Percentiles rank a stretch among this genome's conserved stretches.
phyloP scores from a whole-genome alignment of 2,888 invertebrate genomes.

The Plebejus argus region DNA sequence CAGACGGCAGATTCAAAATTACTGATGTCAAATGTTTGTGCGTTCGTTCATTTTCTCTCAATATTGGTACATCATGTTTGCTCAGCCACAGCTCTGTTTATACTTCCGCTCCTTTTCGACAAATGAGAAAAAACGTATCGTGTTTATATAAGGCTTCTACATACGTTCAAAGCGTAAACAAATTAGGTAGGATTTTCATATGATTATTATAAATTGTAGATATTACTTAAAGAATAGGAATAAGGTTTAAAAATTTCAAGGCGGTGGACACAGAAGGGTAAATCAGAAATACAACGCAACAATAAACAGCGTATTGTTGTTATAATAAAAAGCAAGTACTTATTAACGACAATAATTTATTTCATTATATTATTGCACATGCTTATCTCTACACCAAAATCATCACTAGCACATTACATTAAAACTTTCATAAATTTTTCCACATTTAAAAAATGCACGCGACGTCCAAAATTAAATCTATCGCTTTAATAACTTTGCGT shows the following conservation, averaged over 20 bases:
- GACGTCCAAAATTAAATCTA: conserved; percentile 14
- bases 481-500: conserved; percentile 24
- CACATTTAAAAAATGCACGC: conserved; percentile 6
- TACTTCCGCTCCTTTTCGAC: conserved; percentile 22
- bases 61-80: conserved; percentile 30
- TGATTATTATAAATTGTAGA: not conserved
- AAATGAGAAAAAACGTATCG: conserved; percentile 13
- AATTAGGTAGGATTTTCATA: not conserved
- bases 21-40: conserved; percentile 33
- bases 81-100: conserved; percentile 25
- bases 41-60: conserved; percentile 31
- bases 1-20: conserved; percentile 3
- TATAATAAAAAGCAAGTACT: no score
- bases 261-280: not conserved
- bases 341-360: no score
- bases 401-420: not conserved
- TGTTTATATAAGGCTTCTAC: not conserved
- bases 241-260: not conserved
- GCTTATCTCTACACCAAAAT: not conserved
- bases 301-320: no score
- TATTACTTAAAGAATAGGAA: not conserved
- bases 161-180: not conserved
- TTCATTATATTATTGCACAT: not conserved
- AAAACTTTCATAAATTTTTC: not conserved
- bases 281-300: not conserved